These are phyloP conservation scores for Euphonia xanthogaster DNA, from an alignment of 2,797 vertebrate species.

Conservation along the genomic window DNA sequence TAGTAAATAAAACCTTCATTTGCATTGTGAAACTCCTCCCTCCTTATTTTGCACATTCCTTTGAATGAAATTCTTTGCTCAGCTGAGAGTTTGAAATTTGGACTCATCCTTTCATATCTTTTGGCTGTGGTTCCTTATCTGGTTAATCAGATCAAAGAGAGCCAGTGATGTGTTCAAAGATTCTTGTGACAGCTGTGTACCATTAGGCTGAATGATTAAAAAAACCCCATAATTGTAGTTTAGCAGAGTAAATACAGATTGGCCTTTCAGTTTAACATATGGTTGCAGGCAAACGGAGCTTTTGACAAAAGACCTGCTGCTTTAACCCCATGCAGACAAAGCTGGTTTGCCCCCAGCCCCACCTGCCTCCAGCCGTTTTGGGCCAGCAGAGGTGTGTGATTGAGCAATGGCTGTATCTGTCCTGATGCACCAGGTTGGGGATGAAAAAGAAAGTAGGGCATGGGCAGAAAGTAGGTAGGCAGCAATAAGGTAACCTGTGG, in stretches of 20 bases:
- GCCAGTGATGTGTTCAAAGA: conserved; percentile 33
- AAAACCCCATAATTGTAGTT: not conserved
- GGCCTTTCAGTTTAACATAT: not conserved
- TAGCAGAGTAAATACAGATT: not conserved
- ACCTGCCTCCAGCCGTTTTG: not conserved
- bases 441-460: not conserved
- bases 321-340: not conserved
- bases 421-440: not conserved
- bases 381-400: not conserved
- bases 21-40: not conserved
- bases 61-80: conserved; percentile 15
- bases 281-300: not conserved
- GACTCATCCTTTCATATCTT: conserved; percentile 30
- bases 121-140: conserved; percentile 27
- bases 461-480: not conserved
- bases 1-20: conserved; percentile 6
- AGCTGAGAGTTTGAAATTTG: conserved; percentile 34
- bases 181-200: conserved; percentile 39
- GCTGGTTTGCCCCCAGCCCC: not conserved
- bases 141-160: conserved; percentile 42
- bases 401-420: rapidly evolving
- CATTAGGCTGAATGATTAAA: conserved; percentile 28
- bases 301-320: not conserved
- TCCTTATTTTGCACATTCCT: not conserved
- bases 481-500: not conserved